Percentiles rank a stretch among this genome's conserved stretches.
phyloP scores from a whole-genome alignment of 2,113 vertebrate species.

The Andinoacara biseriatus region DNA sequence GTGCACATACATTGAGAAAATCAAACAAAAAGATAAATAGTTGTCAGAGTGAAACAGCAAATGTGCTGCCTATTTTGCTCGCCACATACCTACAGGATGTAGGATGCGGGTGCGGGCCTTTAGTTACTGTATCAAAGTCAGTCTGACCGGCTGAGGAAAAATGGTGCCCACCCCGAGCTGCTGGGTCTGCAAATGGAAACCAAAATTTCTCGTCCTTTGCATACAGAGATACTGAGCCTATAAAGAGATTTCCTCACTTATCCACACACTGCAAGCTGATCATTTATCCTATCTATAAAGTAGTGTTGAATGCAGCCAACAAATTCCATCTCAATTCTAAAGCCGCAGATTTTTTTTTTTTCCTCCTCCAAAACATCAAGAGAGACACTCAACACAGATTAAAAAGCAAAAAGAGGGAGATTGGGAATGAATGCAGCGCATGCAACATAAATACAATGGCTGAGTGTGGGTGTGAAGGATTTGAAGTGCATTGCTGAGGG shows the following conservation, averaged over 20 bases:
- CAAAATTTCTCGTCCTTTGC: neutral
- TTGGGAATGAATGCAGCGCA: constrained; percentile 3
- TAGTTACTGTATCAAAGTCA: neutral
- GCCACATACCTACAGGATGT: neutral
- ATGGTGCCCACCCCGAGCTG: neutral
- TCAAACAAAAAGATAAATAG: neutral
- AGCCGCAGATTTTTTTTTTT: constrained; percentile 19
- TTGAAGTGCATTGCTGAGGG: constrained; percentile 42
- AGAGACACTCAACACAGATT: constrained; percentile 19
- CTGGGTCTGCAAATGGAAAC: neutral
- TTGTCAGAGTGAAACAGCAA: neutral
- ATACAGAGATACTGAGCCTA: neutral
- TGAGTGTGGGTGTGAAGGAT: constrained; percentile 48
- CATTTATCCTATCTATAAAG: neutral
- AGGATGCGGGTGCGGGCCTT: no score
- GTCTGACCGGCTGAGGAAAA: no score
- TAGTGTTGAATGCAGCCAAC: neutral
- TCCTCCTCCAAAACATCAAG: neutral
- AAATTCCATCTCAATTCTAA: constrained; percentile 18
- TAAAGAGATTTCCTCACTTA: neutral
- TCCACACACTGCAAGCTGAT: neutral
- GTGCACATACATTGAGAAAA: neutral
- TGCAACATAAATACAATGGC: constrained; percentile 44
- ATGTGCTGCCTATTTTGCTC: neutral
- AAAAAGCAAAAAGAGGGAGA: constrained; percentile 22